phyloP scores from a whole-genome alignment of 1,140 invertebrate genomes.

The Sitobion miscanthi region DNA sequence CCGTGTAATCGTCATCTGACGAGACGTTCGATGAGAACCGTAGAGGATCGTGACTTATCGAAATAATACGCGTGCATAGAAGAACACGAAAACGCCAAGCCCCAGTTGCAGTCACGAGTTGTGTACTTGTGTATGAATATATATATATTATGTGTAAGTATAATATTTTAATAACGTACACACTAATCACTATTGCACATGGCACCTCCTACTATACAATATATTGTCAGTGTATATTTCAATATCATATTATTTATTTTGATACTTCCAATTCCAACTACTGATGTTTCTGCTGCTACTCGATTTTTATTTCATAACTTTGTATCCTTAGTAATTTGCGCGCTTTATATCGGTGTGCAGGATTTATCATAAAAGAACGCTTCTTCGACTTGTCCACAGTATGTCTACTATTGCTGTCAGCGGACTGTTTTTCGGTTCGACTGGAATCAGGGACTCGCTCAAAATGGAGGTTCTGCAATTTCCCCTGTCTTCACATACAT shows the following conservation, averaged over 20 bases:
- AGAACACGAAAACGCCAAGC: background rate
- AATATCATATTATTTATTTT: background rate
- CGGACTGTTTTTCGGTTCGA: background rate
- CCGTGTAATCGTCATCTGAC: background rate
- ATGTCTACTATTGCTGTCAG: background rate
- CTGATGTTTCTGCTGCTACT: background rate
- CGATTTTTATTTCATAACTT: background rate
- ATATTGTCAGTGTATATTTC: background rate
- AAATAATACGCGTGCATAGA: background rate
- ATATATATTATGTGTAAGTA: background rate
- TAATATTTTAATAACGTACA: background rate
- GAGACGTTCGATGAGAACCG: conserved; percentile 1
- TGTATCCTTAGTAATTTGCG: no score
- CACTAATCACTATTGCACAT: background rate
- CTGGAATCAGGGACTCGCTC: background rate
- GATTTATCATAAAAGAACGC: background rate
- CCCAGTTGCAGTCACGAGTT: conserved; percentile 3
- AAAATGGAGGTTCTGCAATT: background rate
- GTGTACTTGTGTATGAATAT: background rate
- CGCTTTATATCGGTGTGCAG: background rate
- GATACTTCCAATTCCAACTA: background rate
- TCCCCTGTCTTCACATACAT: background rate
- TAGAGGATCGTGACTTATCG: conserved; percentile 29
- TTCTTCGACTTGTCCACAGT: background rate
- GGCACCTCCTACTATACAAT: background rate